Conservation (phyloP, 1,140 invertebrate genomes). For the Lepidurus apus region DNA sequence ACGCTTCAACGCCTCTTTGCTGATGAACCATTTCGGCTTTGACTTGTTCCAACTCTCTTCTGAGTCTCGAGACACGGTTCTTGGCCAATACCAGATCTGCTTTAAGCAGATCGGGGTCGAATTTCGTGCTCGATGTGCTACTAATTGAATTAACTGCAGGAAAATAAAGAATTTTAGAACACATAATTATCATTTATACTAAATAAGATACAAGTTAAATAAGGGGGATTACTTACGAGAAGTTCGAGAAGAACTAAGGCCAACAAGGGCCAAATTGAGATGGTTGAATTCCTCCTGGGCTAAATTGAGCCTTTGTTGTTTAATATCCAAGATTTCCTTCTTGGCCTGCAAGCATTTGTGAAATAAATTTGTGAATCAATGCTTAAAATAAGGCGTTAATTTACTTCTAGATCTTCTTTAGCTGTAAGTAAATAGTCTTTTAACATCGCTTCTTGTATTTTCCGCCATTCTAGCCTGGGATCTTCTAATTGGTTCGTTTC, state of each 20-base stretch:
- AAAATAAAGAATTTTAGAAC: conserved; percentile 39
- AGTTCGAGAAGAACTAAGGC: conserved; percentile 71
- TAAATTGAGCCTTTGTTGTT: conserved; percentile 82
- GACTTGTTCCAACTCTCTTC: conserved; percentile 85
- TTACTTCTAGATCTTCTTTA: conserved; percentile 85
- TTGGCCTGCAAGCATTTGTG: conserved; percentile 66
- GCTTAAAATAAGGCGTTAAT: background rate
- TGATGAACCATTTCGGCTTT: conserved; percentile 85
- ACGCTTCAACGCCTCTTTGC: conserved; percentile 83
- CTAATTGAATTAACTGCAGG: conserved; percentile 81
- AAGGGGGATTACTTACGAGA: conserved; percentile 64
- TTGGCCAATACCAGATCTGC: conserved; percentile 84
- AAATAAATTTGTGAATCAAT: background rate
- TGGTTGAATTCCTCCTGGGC: conserved; percentile 95
- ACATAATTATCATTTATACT: too few relatives aligned
- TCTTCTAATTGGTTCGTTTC: conserved; percentile 93
- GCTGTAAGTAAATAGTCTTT: conserved; percentile 91
- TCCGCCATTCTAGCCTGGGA: conserved; percentile 89
- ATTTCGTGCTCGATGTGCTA: conserved; percentile 81
- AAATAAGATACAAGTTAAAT: conserved; percentile 24
- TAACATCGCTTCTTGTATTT: conserved; percentile 92
- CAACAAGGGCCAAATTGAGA: conserved; percentile 78
- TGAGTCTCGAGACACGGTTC: conserved; percentile 78
- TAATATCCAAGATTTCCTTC: conserved; percentile 92
- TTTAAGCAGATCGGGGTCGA: conserved; percentile 88